Evolutionary conservation across 2,113 vertebrate species (phyloP).

Genomic region (Manacus vitellinus): DNA sequence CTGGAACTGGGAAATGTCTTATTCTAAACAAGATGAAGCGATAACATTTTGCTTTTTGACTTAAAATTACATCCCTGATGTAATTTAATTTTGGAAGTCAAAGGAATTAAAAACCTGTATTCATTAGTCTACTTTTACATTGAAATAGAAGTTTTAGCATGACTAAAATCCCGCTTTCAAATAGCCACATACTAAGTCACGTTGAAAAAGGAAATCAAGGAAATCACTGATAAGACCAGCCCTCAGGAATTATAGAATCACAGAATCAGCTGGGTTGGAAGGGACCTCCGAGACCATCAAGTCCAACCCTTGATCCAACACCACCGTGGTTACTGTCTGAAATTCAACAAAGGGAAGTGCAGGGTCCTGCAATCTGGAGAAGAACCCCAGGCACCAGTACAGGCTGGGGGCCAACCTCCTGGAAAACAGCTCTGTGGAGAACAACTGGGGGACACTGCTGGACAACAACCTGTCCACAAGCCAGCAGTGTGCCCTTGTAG

Average conservation of each 20-base stretch:
- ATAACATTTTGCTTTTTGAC: neutral
- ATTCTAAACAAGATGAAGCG: neutral
- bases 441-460: too few species aligned
- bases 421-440: too few species aligned
- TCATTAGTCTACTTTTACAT: neutral
- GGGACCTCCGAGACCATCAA: too few species aligned
- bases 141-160: neutral
- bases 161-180: neutral
- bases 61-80: neutral
- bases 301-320: too few species aligned
- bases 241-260: neutral
- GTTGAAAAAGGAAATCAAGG: neutral
- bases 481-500: too few species aligned
- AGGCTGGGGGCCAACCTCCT: too few species aligned
- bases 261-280: too few species aligned
- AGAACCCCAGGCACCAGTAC: too few species aligned
- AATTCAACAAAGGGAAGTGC: too few species aligned
- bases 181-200: neutral
- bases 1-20: neutral
- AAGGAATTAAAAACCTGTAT: neutral
- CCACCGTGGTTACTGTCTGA: too few species aligned
- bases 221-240: neutral
- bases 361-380: too few species aligned
- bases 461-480: too few species aligned
- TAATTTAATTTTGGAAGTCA: neutral